Percentiles rank a stretch among this genome's conserved stretches.
Conservation (phyloP, 2,113 vertebrate species). For the Salminus brasiliensis region DNA sequence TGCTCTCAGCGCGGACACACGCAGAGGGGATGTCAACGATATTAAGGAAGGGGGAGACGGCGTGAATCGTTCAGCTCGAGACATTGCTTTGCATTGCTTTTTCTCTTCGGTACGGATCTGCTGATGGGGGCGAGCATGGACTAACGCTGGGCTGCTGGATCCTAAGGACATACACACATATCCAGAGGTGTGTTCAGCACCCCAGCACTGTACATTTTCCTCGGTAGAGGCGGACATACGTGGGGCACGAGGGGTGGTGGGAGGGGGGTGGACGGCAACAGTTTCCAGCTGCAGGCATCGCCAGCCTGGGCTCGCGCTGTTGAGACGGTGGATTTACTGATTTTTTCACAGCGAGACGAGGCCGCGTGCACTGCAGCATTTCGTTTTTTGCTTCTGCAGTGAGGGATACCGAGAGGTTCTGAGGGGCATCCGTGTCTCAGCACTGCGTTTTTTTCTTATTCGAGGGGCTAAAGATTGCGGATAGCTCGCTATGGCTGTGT, state of each 20-base stretch:
- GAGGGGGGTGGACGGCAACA: conserved; percentile 24
- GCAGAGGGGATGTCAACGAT: conserved; percentile 58
- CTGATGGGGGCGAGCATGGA: conserved; percentile 66
- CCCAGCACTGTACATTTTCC: conserved; percentile 67
- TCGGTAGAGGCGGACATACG: conserved; percentile 63
- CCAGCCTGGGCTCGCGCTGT: conserved; percentile 45
- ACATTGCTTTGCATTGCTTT: conserved; percentile 62
- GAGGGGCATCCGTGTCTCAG: conserved; percentile 62
- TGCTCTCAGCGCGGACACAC: conserved; percentile 59
- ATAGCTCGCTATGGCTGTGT: conserved; percentile 64
- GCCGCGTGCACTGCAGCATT: conserved; percentile 73
- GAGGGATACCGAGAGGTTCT: conserved; percentile 60
- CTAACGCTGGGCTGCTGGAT: conserved; percentile 65
- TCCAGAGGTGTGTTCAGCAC: conserved; percentile 59
- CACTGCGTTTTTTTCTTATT: conserved; percentile 70
- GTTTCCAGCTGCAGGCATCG: conserved; percentile 42
- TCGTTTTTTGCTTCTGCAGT: conserved; percentile 68
- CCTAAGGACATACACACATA: conserved; percentile 57
- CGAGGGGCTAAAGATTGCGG: conserved; percentile 74
- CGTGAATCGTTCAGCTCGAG: conserved; percentile 44
- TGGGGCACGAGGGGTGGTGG: conserved; percentile 30
- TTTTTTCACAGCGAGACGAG: conserved; percentile 66
- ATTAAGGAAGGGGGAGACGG: conserved; percentile 55
- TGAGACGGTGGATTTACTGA: conserved; percentile 65
- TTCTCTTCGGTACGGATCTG: conserved; percentile 60